These are phyloP conservation scores for Calyptommatus sinebrachiatus DNA, from an alignment of 2,113 vertebrate species.

Conservation along the genomic window DNA sequence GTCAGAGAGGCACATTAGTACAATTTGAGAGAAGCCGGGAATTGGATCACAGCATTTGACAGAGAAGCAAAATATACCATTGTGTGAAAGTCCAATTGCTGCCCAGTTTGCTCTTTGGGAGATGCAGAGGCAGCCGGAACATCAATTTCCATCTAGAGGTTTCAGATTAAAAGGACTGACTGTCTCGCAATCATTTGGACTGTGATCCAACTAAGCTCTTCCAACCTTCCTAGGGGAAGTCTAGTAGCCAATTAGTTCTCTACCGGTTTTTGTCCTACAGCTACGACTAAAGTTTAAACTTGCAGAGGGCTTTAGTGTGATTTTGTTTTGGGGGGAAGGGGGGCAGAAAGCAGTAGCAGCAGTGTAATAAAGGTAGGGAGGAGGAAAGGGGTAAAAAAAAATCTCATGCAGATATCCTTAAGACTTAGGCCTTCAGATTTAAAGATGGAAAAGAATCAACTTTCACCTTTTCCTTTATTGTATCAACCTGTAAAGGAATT, in stretches of 20 bases:
- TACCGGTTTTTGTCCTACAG: slow-evolving; percentile 75
- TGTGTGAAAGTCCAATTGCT: slow-evolving; percentile 21
- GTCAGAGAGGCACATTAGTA: slow-evolving; percentile 75
- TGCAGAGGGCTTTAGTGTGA: slow-evolving; percentile 83
- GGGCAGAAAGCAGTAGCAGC: slow-evolving; percentile 86
- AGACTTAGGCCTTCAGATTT: slow-evolving; percentile 94
- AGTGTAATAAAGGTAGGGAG: slow-evolving; percentile 83
- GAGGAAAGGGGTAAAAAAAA: slow-evolving; percentile 67
- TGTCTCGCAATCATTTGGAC: slow-evolving; percentile 37
- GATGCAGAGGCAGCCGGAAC: not conserved
- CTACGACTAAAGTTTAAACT: slow-evolving; percentile 78
- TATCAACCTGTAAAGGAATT: slow-evolving; percentile 99
- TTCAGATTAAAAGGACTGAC: not conserved
- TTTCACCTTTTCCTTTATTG: slow-evolving; percentile 96
- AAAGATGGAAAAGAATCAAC: slow-evolving; percentile 95
- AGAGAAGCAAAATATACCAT: slow-evolving; percentile 44
- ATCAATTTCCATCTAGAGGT: not conserved
- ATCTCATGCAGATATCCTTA: slow-evolving; percentile 92
- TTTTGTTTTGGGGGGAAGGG: slow-evolving; percentile 67
- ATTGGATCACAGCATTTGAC: slow-evolving; percentile 77
- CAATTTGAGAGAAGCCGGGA: slow-evolving; percentile 70
- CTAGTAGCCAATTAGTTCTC: slow-evolving; percentile 78
- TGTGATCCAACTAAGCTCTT: slow-evolving; percentile 79
- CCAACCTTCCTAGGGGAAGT: slow-evolving; percentile 71
- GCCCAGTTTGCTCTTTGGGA: not conserved